Evolutionary conservation across 1,140 invertebrate species (phyloP), one percentile per base, ranked within the genome.

Genomic region (Drosophila nigrodunni): DNA sequence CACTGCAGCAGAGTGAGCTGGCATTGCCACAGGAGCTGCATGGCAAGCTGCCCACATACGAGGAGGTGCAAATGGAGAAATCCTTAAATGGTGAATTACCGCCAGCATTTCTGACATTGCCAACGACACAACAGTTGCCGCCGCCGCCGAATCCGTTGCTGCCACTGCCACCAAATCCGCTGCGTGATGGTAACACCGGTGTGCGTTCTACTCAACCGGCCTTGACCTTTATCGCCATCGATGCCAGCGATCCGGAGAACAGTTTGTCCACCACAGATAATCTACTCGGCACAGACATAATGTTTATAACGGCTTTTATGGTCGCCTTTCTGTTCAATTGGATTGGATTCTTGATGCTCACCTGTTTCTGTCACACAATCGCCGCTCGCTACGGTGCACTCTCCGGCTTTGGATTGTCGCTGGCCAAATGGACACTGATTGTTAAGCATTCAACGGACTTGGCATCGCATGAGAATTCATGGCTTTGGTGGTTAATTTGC

Each of bases 381-480:
- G 97, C 98, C 49, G 97, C 97, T 44, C 95, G 97, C 79, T 98
- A 98, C 93, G 98, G 98, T 49, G 98, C 98, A 6, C 92, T 98
- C 15, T 96, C 97, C 65, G 97, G 98, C 44, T 98, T 98, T 91
- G 98, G 97, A 6, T 93, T 98, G 7, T 98, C 97, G 8, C 94
- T 98, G 73, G 97, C 97, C 71, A 98, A 98, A 93, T 98, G 97
- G 98, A 98, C 97, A 21, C 94, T 98, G 46, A 98, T 98, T 87
- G 97, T 98, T 3, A 98, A 98, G 93, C 96, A 97, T 89, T 97
- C 96, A 66, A 97, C 97, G 66, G 96, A 97, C 73, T 93, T 97
- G 70, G 96, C 96, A 58, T 96, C 95, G 21, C 95, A 95, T 91
- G 96, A 97, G 89, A 97, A 97, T 93, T 96, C 96, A 58, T 97